Base-by-base conservation (phyloP, 2,113 vertebrate species). In the Neodontobutis hainanensis region DNA sequence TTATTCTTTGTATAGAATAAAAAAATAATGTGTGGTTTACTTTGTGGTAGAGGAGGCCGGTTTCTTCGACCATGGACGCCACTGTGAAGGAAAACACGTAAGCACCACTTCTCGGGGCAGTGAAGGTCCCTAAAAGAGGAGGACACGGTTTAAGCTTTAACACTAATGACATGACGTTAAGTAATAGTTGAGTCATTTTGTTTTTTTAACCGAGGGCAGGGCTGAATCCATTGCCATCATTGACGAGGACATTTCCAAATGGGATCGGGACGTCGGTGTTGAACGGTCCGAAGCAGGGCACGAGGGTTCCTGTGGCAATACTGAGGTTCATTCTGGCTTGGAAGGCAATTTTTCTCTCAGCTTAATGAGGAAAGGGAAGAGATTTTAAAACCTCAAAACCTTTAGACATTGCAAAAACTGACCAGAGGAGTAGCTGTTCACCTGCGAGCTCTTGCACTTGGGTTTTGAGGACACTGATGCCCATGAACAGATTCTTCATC, bases 271-370 rank as follows among this genome's bases (percentile, higher is more conserved):
- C 68, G 1, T 91, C 71, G 11, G 52, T 88, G 43, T 82, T 93
- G 68, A 89, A 93, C 36, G 91, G 91, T 14, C 92, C 92, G 38
- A 89, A 89, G 68, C 92, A 93, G 3, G 2, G 3, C 1, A 45
- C 10, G 1, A 11, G 0, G 5, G 61, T n/a, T 19, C 51, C 55
- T 40, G 60, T 4, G 2, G 60, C 53, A 0, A 59, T 4, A 6
- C 1, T 47, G 27, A 59, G 15, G 38, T 66, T 27, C 64, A 91
- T 73, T 11, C 14, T 27, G 47, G 90, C 90, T 11, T 66, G 77
- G 77, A 92, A 93, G 12, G 90, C 65, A 46, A 91, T n/a, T 46
- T 84, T 70, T 5, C 5, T 12, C 10, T 43, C 44, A 27, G n/a
- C 92, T 92, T 62, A 52, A 14, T 38, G 5, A 0, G 11, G 44